These are phyloP conservation scores for Polypterus senegalus DNA, from an alignment of 2,113 vertebrate species.

Conservation along the genomic window DNA sequence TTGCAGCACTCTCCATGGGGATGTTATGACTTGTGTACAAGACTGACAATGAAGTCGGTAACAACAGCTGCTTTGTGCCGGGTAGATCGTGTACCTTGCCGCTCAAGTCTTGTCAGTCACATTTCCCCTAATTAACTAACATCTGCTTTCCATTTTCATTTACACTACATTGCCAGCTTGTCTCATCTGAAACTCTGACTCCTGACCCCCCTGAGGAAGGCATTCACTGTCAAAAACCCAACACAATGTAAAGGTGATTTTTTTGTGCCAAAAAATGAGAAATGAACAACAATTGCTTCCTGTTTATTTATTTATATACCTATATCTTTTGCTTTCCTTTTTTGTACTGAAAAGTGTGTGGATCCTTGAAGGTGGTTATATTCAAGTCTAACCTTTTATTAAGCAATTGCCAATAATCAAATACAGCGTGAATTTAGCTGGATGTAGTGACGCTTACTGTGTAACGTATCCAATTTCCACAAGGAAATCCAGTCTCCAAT, in stretches of 20 bases:
- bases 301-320: background rate
- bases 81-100: slow-evolving; percentile 72
- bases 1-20: slow-evolving; percentile 45
- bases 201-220: slow-evolving; percentile 87
- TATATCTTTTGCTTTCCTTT: too few species aligned
- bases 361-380: too few species aligned
- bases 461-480: background rate
- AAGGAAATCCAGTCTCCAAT: background rate
- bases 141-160: slow-evolving; percentile 95
- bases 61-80: slow-evolving; percentile 87
- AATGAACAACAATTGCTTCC: background rate
- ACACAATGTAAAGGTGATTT: slow-evolving; percentile 23
- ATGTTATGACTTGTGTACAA: slow-evolving; percentile 79
- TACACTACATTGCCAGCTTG: slow-evolving; percentile 88
- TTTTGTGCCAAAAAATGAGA: slow-evolving; percentile 19
- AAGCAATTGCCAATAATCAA: too few species aligned
- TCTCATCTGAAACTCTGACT: slow-evolving; percentile 86
- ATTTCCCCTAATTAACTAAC: slow-evolving; percentile 98
- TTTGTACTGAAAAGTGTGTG: too few species aligned
- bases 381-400: too few species aligned
- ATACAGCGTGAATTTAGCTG: too few species aligned
- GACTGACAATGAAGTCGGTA: slow-evolving; percentile 83
- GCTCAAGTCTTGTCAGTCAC: slow-evolving; percentile 96
- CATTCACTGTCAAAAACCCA: slow-evolving; percentile 68
- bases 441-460: too few species aligned